Evolutionary conservation across 2,888 invertebrate species (phyloP).

Genomic region (Scaptomyza parva): DNA sequence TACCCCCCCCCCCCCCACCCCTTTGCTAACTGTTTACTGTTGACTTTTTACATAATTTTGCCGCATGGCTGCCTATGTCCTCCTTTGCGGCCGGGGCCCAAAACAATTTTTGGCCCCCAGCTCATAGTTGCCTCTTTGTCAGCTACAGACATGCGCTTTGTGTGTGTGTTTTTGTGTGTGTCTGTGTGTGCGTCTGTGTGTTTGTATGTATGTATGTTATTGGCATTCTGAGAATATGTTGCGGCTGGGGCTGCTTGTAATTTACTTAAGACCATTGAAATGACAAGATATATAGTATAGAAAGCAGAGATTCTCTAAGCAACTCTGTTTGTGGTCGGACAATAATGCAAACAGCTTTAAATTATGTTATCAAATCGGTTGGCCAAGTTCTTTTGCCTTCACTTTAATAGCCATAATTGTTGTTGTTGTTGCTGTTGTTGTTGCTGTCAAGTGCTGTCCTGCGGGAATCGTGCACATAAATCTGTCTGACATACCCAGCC

Average conservation of each 20-base stretch:
- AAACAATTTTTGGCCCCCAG: conserved; percentile 19
- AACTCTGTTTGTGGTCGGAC: conserved; percentile 6
- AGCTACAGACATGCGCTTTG: conserved; percentile 20
- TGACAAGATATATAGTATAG: conserved; percentile 43
- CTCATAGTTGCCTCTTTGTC: conserved; percentile 21
- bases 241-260: conserved; percentile 61
- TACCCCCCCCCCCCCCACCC: background rate
- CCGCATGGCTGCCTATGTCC: conserved; percentile 68
- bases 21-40: conserved; percentile 51
- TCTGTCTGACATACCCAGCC: conserved; percentile 30
- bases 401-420: conserved; percentile 12
- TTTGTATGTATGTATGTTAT: conserved; percentile 44
- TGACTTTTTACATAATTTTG: conserved; percentile 78
- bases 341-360: conserved; percentile 41
- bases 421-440: conserved; percentile 1
- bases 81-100: conserved; percentile 43
- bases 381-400: conserved; percentile 6
- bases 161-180: conserved; percentile 30
- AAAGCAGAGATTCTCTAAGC: conserved; percentile 9
- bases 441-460: background rate
- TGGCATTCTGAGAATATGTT: conserved; percentile 54
- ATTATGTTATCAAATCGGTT: conserved; percentile 59
- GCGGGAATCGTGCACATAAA: conserved; percentile 44
- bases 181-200: conserved; percentile 27
- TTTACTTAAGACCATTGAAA: conserved; percentile 69